Evolutionary conservation across 1,140 invertebrate genomes (phyloP).

Genomic region (Macrocentrus cingulum): DNA sequence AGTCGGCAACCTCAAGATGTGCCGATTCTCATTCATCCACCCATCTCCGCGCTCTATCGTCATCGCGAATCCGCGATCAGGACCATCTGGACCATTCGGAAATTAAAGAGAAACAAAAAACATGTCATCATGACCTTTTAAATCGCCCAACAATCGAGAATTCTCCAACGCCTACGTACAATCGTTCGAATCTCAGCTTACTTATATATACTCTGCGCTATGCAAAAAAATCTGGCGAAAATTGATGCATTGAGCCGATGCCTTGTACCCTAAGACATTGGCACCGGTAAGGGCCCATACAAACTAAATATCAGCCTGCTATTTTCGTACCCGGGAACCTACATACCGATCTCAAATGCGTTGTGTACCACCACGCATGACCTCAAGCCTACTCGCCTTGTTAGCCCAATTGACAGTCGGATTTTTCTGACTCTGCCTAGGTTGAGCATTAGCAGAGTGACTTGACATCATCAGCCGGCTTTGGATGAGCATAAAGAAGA

Average conservation of each 20-base stretch:
- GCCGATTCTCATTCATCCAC: constrained; percentile 39
- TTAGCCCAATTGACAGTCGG: constrained; percentile 32
- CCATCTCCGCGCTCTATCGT: too few relatives aligned
- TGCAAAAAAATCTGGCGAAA: too few relatives aligned
- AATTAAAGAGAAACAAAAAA: too few relatives aligned
- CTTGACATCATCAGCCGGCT: not conserved
- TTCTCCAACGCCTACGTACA: too few relatives aligned
- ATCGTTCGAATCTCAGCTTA: too few relatives aligned
- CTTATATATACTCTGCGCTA: too few relatives aligned
- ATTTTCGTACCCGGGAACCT: constrained; percentile 54
- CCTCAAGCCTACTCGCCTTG: constrained; percentile 27
- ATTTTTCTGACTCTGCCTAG: constrained; percentile 17
- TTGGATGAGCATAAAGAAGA: not conserved
- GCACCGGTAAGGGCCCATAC: constrained; percentile 18
- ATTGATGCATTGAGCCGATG: not conserved
- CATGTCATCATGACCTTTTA: too few relatives aligned
- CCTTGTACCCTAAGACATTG: constrained; percentile 12
- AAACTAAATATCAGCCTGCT: constrained; percentile 52
- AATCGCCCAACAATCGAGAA: too few relatives aligned
- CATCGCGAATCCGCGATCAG: constrained; percentile 1
- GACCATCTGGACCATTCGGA: too few relatives aligned
- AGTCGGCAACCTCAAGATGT: constrained; percentile 26
- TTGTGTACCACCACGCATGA: constrained; percentile 14
- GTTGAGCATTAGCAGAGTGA: not conserved
- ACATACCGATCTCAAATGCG: constrained; percentile 43